Evolutionary conservation across 30 jellyfish, hydroid and myxozoan species (phyloP), one percentile per base, ranked within the genome.

Genomic region (Calvadosia cruxmelitensis): DNA sequence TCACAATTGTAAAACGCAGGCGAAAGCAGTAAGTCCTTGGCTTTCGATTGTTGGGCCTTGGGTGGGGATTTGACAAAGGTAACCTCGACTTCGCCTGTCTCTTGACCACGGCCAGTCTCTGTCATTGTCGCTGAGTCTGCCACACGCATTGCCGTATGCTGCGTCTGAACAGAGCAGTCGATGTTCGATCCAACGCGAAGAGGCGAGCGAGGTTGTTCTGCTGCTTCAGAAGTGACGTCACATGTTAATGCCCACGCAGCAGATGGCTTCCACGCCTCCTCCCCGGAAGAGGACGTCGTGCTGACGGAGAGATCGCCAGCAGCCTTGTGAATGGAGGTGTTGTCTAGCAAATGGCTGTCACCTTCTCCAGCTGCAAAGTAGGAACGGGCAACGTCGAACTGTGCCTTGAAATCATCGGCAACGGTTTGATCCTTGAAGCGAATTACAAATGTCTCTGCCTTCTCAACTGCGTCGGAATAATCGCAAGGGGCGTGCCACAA

Each of bases 21-120:
- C 12, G 98, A 94, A 5, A 89, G 92, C 69, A 33, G 88, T 29
- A 89, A 51, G 2, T 92, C 82, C 16, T 78, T 52, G 3, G 98
- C 95, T 50, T 68, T 76, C 27, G 80, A 81, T 26, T 84, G 85
- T 31, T 81, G 85, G 34, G 91, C 86, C 34, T 72, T 72, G 16
- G 93, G 28, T 1, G 98, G 93, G 28, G 75, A 73, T 57, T 34
- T 71, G 15, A 72, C 95, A 67, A 27, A 76, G 20, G 98, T 81
- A 27, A 89, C 78, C 34, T 52, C 64, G 10, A 81, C 64, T 10
- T 88, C 66, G 27, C 62, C 82, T 42, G 57, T 42, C 20, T 42
- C 57, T n/a, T n/a, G n/a, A n/a, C n/a, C n/a, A n/a, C n/a, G n/a
- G 20, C 10, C 10, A 10, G 57, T 42, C 20, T 42, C 57, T 5